phyloP scores from a whole-genome alignment of 2,888 invertebrate genomes.

The Drosophila parthenogenetica region DNA sequence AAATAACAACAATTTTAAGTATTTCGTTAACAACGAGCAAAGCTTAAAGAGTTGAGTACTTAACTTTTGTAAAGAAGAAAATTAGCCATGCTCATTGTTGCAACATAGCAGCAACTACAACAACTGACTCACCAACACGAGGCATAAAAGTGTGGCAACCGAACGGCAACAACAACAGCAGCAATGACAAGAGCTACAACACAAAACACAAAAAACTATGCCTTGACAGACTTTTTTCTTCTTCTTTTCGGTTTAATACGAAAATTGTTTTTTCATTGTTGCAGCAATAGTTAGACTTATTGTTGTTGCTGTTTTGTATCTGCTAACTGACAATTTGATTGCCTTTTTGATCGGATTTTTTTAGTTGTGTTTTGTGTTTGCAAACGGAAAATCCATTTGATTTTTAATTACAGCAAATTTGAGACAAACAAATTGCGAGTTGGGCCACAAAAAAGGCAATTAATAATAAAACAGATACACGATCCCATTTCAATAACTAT shows the following conservation, averaged over 20 bases:
- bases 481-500: conserved; percentile 20
- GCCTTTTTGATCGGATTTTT: conserved; percentile 32
- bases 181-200: conserved; percentile 25
- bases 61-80: conserved; percentile 76
- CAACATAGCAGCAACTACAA: conserved; percentile 56
- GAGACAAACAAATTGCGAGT: conserved; percentile 71
- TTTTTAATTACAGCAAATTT: conserved; percentile 77
- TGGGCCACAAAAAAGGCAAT: conserved; percentile 64
- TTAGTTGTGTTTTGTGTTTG: conserved; percentile 36
- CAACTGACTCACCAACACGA: conserved; percentile 35
- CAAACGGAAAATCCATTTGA: conserved; percentile 71
- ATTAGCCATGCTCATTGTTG: conserved; percentile 78
- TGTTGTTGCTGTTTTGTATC: conserved; percentile 45
- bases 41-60: conserved; percentile 69
- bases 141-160: conserved; percentile 69
- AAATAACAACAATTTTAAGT: conserved; percentile 40
- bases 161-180: conserved; percentile 42
- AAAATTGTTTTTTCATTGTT: conserved; percentile 74
- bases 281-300: conserved; percentile 47
- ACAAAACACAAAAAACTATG: conserved; percentile 50
- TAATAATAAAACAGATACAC: conserved; percentile 21
- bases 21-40: conserved; percentile 65
- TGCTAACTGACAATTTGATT: conserved; percentile 63
- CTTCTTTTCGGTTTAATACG: conserved; percentile 51
- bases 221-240: conserved; percentile 71